Percentiles rank a stretch among this genome's conserved stretches.
These are phyloP conservation scores for Drosophila imparisetae DNA, from an alignment of 2,888 invertebrate species.

Conservation along the genomic window DNA sequence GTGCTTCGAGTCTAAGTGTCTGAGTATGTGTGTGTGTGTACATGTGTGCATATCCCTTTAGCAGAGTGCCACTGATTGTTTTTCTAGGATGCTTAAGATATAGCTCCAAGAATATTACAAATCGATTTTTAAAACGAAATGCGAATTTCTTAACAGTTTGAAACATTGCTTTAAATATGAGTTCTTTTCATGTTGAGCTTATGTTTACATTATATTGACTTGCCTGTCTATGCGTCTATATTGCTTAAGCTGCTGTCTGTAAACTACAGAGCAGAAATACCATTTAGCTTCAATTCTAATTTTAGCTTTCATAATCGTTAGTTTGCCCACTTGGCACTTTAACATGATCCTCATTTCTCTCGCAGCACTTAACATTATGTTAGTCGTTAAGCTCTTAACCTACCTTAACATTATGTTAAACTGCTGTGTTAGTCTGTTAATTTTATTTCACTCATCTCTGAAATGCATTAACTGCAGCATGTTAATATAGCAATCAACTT, in stretches of 20 bases:
- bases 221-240: not conserved
- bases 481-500: not conserved
- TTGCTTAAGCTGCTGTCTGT: not conserved
- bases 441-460: not conserved
- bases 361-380: not conserved
- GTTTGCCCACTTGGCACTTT: not conserved
- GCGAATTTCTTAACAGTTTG: not conserved
- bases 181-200: not conserved
- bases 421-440: not conserved
- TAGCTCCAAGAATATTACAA: not conserved
- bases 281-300: not conserved
- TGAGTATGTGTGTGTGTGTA: not conserved
- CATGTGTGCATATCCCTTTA: conserved; percentile 3
- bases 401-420: no score
- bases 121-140: not conserved
- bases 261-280: not conserved
- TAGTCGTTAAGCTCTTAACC: not conserved
- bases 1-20: not conserved
- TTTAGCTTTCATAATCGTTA: not conserved
- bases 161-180: not conserved
- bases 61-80: conserved; percentile 14
- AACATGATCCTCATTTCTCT: not conserved
- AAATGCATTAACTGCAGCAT: not conserved
- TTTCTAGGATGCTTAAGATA: conserved; percentile 7
- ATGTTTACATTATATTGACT: not conserved